Conservation (phyloP, 2,113 vertebrate species). For the Corydoras sp. region DNA sequence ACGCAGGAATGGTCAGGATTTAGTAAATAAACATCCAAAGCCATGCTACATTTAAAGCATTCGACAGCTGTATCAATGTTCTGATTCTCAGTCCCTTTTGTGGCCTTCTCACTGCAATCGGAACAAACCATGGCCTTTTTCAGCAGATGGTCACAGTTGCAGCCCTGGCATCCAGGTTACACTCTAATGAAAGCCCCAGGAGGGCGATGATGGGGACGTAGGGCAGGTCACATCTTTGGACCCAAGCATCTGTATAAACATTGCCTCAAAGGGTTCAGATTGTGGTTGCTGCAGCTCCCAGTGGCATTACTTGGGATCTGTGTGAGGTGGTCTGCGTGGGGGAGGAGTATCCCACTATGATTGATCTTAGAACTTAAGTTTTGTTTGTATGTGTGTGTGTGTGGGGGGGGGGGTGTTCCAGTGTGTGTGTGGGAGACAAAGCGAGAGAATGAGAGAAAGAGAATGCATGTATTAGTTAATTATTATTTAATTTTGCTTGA, state of each 20-base stretch:
- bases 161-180: slow-evolving; percentile 46
- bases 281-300: slow-evolving; percentile 41
- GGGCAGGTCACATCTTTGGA: slow-evolving; percentile 49
- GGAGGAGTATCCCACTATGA: slow-evolving; percentile 25
- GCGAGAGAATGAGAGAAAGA: no score
- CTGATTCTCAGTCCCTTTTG: background rate
- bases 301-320: slow-evolving; percentile 43
- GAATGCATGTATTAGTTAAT: no score
- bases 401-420: no score
- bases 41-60: slow-evolving; percentile 43
- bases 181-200: slow-evolving; percentile 43
- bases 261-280: slow-evolving; percentile 53
- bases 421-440: no score
- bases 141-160: slow-evolving; percentile 46
- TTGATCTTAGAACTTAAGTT: slow-evolving; percentile 46
- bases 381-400: no score
- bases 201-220: slow-evolving; percentile 37
- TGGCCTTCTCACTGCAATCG: no score
- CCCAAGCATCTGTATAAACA: slow-evolving; percentile 71
- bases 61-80: slow-evolving; percentile 45
- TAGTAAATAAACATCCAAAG: slow-evolving; percentile 40
- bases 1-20: slow-evolving; percentile 27
- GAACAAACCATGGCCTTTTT: slow-evolving; percentile 14
- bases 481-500: slow-evolving; percentile 1
- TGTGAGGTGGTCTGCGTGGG: slow-evolving; percentile 32